phyloP scores from a whole-genome alignment of 37 sponge, comb jelly and placozoan species.

The Tethya wilhelma region DNA sequence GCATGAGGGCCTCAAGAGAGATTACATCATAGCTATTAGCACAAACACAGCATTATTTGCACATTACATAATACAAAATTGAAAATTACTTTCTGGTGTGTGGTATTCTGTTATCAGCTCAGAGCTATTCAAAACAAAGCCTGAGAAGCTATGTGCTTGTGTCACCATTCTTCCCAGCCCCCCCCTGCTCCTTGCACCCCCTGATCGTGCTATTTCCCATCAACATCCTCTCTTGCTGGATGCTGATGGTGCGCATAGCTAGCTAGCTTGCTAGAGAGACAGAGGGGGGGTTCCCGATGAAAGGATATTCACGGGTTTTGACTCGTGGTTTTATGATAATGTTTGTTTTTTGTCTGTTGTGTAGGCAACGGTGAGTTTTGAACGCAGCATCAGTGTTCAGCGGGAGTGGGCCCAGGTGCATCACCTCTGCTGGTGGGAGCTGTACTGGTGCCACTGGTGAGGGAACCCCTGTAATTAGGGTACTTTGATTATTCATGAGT shows the following conservation, averaged over 20 bases:
- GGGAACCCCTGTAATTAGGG: neutral
- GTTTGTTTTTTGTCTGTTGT: too few relatives aligned
- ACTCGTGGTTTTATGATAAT: too few relatives aligned
- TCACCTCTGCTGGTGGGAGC: slow-evolving; percentile 84
- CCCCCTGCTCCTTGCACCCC: neutral
- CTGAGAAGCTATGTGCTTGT: neutral
- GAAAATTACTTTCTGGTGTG: too few relatives aligned
- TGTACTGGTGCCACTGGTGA: slow-evolving; percentile 82
- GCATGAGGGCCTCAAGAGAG: too few relatives aligned
- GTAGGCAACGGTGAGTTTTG: slow-evolving; percentile 53
- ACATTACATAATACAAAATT: too few relatives aligned
- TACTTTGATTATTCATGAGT: neutral
- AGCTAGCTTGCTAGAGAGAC: neutral
- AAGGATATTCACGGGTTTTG: too few relatives aligned
- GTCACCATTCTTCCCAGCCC: neutral
- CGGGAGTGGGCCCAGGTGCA: slow-evolving; percentile 67
- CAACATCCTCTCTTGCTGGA: neutral
- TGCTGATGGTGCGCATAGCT: neutral
- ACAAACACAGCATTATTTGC: too few relatives aligned
- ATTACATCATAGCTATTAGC: neutral
- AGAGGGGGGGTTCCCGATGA: too few relatives aligned
- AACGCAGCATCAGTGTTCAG: slow-evolving; percentile 24
- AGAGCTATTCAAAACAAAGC: neutral
- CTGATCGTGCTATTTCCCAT: neutral
- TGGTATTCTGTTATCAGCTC: too few relatives aligned